Conservation (phyloP, 2,113 vertebrate genomes). For the Rhodinocichla rosea region DNA sequence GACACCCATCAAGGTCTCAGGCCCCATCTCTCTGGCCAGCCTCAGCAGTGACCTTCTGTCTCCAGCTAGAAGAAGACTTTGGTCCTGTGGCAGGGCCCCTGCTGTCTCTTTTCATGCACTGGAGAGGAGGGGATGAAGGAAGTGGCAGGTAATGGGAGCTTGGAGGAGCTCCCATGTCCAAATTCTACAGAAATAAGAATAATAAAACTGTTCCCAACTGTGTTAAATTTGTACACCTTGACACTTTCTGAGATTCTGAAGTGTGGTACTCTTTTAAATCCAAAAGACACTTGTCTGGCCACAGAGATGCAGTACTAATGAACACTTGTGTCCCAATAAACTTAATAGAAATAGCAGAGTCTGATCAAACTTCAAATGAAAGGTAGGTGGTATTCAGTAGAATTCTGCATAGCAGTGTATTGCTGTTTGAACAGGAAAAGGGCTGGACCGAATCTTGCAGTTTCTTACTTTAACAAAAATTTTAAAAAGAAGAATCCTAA, state of each 20-base stretch:
- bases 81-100: background rate
- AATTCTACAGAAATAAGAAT: background rate
- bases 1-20: background rate
- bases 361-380: background rate
- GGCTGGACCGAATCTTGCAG: background rate
- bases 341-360: background rate
- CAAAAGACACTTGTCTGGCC: background rate
- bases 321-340: background rate
- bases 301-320: background rate
- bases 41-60: background rate
- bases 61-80: background rate
- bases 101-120: background rate
- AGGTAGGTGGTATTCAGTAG: background rate
- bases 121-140: background rate
- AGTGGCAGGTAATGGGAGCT: background rate
- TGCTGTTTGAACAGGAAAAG: background rate
- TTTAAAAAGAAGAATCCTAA: background rate
- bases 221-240: background rate
- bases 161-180: background rate
- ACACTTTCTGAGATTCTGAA: background rate
- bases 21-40: background rate
- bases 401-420: background rate
- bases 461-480: background rate
- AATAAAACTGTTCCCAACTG: background rate
- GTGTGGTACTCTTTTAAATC: background rate